These are phyloP conservation scores for Mythimna ferrago DNA, from an alignment of 2,888 invertebrate genomes.

Conservation along the genomic window DNA sequence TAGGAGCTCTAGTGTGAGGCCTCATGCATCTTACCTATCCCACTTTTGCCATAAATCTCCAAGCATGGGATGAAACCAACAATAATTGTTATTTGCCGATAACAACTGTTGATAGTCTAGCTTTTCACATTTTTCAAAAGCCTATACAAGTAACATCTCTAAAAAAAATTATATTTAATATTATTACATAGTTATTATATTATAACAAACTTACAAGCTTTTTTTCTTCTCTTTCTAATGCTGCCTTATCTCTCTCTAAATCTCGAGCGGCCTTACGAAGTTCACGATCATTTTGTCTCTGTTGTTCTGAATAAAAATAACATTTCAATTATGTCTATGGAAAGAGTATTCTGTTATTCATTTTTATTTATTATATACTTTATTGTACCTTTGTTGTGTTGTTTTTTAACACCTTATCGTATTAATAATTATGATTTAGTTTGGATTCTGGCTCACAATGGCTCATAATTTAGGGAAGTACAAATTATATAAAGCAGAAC, in stretches of 20 bases:
- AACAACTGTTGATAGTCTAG: too few species aligned
- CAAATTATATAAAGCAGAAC: not conserved
- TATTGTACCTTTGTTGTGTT: too few species aligned
- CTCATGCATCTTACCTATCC: too few species aligned
- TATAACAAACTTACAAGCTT: slow-evolving; percentile 92
- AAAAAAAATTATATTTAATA: not conserved
- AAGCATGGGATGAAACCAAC: too few species aligned
- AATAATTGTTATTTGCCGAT: too few species aligned
- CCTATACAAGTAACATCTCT: not conserved
- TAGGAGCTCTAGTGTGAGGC: too few species aligned
- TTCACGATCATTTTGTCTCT: slow-evolving; percentile 95
- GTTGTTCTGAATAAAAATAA: slow-evolving; percentile 92
- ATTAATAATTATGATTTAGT: not conserved
- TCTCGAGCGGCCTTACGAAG: slow-evolving; percentile 95
- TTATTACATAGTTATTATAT: not conserved
- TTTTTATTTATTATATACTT: too few species aligned
- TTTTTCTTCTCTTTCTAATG: slow-evolving; percentile 97
- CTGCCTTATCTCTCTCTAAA: slow-evolving; percentile 95
- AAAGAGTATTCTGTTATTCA: not conserved
- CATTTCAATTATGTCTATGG: not conserved
- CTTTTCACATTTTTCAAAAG: too few species aligned
- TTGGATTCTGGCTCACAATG: not conserved
- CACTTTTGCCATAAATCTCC: too few species aligned
- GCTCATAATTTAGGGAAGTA: not conserved
- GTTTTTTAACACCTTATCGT: too few species aligned